A percentile compares a stretch with the other conserved stretches of the same genome.
Evolutionary conservation across 2,113 vertebrate species (phyloP).

Genomic region (Elephas maximus): DNA sequence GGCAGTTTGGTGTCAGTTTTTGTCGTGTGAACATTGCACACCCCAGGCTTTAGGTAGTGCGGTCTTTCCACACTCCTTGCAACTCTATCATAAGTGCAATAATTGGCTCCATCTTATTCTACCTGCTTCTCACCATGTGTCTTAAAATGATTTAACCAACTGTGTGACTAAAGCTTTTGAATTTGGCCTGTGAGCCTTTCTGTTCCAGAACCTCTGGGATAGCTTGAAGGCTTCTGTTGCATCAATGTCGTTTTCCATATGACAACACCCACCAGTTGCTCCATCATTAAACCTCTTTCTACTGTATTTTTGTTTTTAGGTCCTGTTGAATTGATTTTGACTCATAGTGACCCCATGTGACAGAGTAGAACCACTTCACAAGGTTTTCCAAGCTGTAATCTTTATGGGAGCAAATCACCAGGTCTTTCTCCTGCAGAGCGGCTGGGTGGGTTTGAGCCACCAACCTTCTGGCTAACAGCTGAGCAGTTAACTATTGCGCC

Average conservation of each 20-base stretch:
- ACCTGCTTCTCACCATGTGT: neutral
- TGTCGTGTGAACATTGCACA: neutral
- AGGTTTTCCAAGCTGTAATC: too few species aligned
- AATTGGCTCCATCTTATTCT: neutral
- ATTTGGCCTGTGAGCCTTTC: neutral
- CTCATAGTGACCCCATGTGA: too few species aligned
- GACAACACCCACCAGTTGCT: neutral
- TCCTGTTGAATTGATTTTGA: too few species aligned
- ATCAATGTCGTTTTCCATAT: neutral
- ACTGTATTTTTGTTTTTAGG: too few species aligned
- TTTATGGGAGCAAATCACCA: too few species aligned
- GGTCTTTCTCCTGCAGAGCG: too few species aligned
- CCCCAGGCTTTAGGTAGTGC: rapidly evolving
- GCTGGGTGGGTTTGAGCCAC: too few species aligned
- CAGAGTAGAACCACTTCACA: too few species aligned
- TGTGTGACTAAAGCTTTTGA: neutral
- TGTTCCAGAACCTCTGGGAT: neutral
- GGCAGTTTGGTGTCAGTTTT: neutral
- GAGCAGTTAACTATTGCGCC: too few species aligned
- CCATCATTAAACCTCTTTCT: neutral
- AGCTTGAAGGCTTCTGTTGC: neutral
- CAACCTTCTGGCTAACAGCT: too few species aligned
- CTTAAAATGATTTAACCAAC: neutral
- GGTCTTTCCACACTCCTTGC: rapidly evolving
- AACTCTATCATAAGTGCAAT: neutral